Evolutionary conservation across 2,888 invertebrate genomes (phyloP).

Genomic region (Patella depressa): DNA sequence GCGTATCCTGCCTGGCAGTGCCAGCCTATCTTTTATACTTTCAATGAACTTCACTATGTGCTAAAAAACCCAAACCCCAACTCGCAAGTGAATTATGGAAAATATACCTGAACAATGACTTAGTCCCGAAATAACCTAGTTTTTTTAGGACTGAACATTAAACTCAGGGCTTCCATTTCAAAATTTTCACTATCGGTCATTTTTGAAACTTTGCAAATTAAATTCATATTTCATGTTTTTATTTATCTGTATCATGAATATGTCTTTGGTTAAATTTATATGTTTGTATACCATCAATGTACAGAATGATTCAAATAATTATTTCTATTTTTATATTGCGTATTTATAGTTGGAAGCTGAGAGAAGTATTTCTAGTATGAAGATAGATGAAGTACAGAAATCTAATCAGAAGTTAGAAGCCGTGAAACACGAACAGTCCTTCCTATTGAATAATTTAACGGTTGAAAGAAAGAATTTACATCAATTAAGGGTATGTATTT

Average conservation of each 20-base stretch:
- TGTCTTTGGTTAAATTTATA: too few relatives aligned
- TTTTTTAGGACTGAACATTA: too few relatives aligned
- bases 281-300: not conserved
- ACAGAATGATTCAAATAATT: not conserved
- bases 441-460: slow-evolving; percentile 50
- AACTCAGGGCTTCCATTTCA: too few relatives aligned
- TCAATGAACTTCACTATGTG: too few relatives aligned
- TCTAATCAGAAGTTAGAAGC: slow-evolving; percentile 49
- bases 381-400: slow-evolving; percentile 49
- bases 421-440: slow-evolving; percentile 52
- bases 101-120: too few relatives aligned
- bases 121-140: too few relatives aligned
- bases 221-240: not conserved
- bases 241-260: not conserved
- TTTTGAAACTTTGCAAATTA: not conserved
- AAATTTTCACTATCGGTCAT: not conserved
- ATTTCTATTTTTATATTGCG: not conserved
- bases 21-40: too few relatives aligned
- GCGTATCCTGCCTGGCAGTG: too few relatives aligned
- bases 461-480: slow-evolving; percentile 49
- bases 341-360: slow-evolving; percentile 48
- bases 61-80: too few relatives aligned
- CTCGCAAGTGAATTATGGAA: too few relatives aligned
- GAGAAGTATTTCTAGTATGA: slow-evolving; percentile 37
- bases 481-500: slow-evolving; percentile 51